Conservation (phyloP, 2,113 vertebrate species). For the Mixornis gularis region DNA sequence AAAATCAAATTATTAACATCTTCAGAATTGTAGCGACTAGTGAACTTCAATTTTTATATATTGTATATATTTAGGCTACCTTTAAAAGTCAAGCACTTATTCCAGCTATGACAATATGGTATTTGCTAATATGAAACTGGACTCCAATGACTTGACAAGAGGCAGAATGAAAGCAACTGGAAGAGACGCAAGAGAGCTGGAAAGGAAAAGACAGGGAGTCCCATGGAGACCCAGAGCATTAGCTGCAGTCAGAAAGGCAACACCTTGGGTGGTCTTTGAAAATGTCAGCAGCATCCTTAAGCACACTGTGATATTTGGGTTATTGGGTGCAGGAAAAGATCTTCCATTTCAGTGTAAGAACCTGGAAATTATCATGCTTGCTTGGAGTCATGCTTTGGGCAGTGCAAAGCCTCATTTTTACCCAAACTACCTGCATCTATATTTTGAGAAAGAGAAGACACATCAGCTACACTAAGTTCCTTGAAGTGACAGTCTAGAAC, state of each 20-base stretch:
- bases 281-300: constrained; percentile 71
- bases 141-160: constrained; percentile 49
- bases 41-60: constrained; percentile 65
- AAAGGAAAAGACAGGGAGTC: constrained; percentile 26
- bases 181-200: not conserved
- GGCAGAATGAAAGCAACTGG: constrained; percentile 51
- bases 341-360: constrained; percentile 30
- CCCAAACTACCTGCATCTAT: not conserved
- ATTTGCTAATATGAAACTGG: constrained; percentile 61
- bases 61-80: constrained; percentile 59
- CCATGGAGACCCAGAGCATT: constrained; percentile 36
- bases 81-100: constrained; percentile 71
- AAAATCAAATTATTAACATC: constrained; percentile 60
- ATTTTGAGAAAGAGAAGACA: not conserved
- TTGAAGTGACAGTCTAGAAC: not conserved
- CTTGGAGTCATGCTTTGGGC: not conserved
- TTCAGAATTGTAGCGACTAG: constrained; percentile 49
- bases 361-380: constrained; percentile 6
- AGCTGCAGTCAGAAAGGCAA: constrained; percentile 59
- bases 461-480: not conserved
- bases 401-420: not conserved
- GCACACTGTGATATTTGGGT: constrained; percentile 69
- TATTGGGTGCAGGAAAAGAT: constrained; percentile 35
- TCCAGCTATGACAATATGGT: constrained; percentile 61
- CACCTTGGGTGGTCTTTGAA: constrained; percentile 69